Evolutionary conservation across 2,797 vertebrate genomes (phyloP).

Genomic region (Macroramphosus scolopax): DNA sequence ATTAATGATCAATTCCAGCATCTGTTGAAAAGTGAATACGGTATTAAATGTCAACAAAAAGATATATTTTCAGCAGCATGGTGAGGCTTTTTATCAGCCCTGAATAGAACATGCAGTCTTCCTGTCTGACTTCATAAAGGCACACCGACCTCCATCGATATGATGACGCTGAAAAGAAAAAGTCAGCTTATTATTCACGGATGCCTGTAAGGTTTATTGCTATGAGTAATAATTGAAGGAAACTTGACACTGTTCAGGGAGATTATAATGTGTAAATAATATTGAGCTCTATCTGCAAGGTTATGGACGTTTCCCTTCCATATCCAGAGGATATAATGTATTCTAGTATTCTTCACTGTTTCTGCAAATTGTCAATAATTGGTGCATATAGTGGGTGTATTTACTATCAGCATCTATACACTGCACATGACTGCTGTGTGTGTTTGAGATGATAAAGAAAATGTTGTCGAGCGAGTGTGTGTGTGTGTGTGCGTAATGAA

Average conservation of each 20-base stretch:
- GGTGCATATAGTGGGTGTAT: slow-evolving; percentile 21
- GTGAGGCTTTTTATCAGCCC: neutral
- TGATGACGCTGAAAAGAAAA: neutral
- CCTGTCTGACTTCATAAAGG: slow-evolving; percentile 3
- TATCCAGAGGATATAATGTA: neutral
- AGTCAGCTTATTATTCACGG: neutral
- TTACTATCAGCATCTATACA: slow-evolving; percentile 25
- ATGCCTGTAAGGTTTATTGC: neutral
- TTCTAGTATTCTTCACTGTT: slow-evolving; percentile 12
- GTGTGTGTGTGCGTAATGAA: slow-evolving; percentile 41
- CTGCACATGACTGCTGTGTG: slow-evolving; percentile 30
- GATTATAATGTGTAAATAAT: slow-evolving; percentile 5
- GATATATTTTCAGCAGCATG: neutral
- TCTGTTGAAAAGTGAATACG: too few relatives aligned
- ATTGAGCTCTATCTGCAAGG: neutral
- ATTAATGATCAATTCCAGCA: too few relatives aligned
- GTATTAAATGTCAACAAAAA: neutral
- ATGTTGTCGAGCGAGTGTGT: slow-evolving; percentile 15
- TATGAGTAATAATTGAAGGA: neutral
- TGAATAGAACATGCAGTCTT: neutral
- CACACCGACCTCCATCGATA: too few relatives aligned
- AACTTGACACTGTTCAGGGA: neutral
- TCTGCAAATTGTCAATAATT: slow-evolving; percentile 36
- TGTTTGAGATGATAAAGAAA: slow-evolving; percentile 35
- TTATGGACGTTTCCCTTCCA: slow-evolving; percentile 1